Evolutionary conservation across 37 sponge, comb jelly and placozoan species (phyloP).

Genomic region (Chondrilla cf. caribensis): DNA sequence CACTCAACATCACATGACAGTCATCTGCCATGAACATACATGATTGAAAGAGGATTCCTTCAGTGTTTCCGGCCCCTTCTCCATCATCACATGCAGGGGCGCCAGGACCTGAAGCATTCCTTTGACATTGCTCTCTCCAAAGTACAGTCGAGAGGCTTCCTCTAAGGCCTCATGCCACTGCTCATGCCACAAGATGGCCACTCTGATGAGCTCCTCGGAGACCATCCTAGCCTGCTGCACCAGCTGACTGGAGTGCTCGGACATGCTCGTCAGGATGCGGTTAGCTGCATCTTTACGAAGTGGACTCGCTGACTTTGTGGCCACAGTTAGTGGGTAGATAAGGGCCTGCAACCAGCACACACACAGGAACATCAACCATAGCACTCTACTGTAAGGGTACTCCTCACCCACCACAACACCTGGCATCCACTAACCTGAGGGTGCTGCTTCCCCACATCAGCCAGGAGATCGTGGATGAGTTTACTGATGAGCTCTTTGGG

Average conservation of each 20-base stretch:
- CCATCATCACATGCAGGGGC: constrained; percentile 86
- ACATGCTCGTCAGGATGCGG: constrained; percentile 77
- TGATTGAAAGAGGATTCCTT: constrained; percentile 88
- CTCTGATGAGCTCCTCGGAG: constrained; percentile 93
- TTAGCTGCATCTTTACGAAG: constrained; percentile 78
- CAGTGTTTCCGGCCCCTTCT: constrained; percentile 80
- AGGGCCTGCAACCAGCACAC: constrained; percentile 80
- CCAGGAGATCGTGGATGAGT: constrained; percentile 89
- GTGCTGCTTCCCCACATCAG: constrained; percentile 91
- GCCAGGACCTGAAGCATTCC: constrained; percentile 90
- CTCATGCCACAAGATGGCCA: constrained; percentile 98
- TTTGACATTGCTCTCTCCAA: constrained; percentile 88
- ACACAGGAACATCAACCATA: too few species aligned
- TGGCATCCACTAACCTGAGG: constrained; percentile 96
- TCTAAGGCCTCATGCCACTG: constrained; percentile 98
- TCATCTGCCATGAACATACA: constrained; percentile 30
- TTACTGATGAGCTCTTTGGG: constrained; percentile 78
- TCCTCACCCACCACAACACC: too few species aligned
- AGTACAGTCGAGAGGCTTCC: constrained; percentile 88
- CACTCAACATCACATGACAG: not conserved
- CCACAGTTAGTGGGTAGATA: constrained; percentile 96
- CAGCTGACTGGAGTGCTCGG: constrained; percentile 81
- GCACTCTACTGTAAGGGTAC: too few species aligned
- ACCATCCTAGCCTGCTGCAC: constrained; percentile 95
- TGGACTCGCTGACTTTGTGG: constrained; percentile 68